These are phyloP conservation scores for Oophaga sylvatica DNA, from an alignment of 2,797 vertebrate species.

Conservation along the genomic window DNA sequence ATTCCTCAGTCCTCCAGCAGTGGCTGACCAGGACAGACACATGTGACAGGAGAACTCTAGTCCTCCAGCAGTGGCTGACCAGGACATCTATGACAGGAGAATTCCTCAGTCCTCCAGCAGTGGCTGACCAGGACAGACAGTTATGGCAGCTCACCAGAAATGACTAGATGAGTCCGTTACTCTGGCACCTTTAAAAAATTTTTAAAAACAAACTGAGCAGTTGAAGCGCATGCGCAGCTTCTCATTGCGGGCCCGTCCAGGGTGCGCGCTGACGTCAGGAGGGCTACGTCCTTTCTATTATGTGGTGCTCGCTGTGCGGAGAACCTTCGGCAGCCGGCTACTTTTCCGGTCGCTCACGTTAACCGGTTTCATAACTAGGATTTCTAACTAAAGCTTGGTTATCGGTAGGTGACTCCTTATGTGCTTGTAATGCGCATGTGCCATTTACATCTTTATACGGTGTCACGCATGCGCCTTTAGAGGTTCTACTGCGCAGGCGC, in stretches of 20 bases:
- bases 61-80: no score
- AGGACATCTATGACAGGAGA: no score
- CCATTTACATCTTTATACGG: neutral
- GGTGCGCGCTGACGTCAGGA: slow-evolving; percentile 27
- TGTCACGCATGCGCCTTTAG: neutral
- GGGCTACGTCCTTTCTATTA: neutral
- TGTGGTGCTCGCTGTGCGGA: neutral
- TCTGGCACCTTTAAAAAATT: no score
- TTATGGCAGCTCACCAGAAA: no score
- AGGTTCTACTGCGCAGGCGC: neutral
- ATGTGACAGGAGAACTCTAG: no score
- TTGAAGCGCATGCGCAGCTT: slow-evolving; percentile 1
- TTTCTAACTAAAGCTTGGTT: neutral
- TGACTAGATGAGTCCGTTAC: no score
- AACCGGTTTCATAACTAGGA: no score
- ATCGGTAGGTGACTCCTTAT: neutral
- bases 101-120: no score
- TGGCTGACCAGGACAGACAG: no score
- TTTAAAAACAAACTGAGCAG: neutral
- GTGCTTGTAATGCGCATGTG: slow-evolving; percentile 7
- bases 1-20: no score
- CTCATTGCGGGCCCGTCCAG: neutral
- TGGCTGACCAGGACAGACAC: no score
- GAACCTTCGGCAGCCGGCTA: neutral
- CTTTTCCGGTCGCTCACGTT: neutral